phyloP scores from a whole-genome alignment of 2,888 invertebrate species.

The Drosophila yooni region DNA sequence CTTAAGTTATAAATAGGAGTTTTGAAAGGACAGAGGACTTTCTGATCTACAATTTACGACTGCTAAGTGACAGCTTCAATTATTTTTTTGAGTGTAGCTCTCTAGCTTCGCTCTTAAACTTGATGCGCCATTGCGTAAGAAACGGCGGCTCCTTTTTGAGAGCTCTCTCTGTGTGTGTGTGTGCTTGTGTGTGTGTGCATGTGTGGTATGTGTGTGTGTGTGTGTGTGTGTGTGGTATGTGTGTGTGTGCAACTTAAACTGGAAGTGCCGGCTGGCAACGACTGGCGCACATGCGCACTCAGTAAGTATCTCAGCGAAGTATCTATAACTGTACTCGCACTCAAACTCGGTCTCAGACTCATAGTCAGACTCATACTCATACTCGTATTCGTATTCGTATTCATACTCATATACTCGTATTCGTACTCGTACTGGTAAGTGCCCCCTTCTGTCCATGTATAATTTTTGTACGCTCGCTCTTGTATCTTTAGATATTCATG shows the following conservation, averaged over 20 bases:
- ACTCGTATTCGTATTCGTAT: conserved; percentile 3
- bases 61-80: not conserved
- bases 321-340: conserved; percentile 44
- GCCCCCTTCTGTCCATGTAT: conserved; percentile 16
- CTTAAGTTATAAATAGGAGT: not conserved
- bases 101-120: conserved; percentile 16
- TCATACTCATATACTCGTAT: conserved; percentile 6
- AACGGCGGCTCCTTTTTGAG: conserved; percentile 47
- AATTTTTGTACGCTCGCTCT: conserved; percentile 26
- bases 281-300: conserved; percentile 55
- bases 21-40: not conserved
- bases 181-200: conserved; percentile 12
- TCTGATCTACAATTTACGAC: not conserved
- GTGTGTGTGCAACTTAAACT: conserved; percentile 41
- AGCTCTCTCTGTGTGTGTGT: conserved; percentile 9
- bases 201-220: conserved; percentile 19
- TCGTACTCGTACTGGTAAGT: conserved; percentile 26
- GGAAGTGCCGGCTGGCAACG: conserved; percentile 43
- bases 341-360: not conserved
- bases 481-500: not conserved
- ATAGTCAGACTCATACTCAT: conserved; percentile 7
- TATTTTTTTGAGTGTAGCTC: conserved; percentile 2
- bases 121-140: conserved; percentile 61
- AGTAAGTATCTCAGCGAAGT: conserved; percentile 28
- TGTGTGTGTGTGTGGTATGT: conserved; percentile 21